phyloP scores from a whole-genome alignment of 1,140 invertebrate genomes.

The Panagrolaimus sp. region DNA sequence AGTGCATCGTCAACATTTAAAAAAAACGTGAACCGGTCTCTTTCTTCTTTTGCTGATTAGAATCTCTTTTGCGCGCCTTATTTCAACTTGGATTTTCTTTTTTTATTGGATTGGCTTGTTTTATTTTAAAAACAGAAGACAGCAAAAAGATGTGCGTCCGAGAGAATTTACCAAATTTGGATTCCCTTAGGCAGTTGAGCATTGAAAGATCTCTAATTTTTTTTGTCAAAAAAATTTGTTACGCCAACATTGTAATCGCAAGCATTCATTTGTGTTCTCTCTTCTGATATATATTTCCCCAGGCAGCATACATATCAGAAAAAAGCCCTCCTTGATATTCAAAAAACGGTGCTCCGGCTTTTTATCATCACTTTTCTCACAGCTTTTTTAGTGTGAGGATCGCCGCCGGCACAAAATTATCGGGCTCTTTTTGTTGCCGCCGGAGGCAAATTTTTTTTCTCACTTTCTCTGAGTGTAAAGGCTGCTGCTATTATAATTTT shows the following conservation, averaged over 20 bases:
- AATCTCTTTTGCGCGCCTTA: background rate
- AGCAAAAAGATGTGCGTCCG: background rate
- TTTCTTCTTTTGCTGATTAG: slow-evolving; percentile 11
- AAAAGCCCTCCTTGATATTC: too few relatives aligned
- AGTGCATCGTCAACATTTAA: background rate
- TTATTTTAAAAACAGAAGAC: background rate
- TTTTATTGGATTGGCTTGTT: slow-evolving; percentile 7
- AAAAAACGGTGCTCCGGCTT: background rate
- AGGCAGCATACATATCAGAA: background rate
- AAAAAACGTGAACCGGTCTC: slow-evolving; percentile 2
- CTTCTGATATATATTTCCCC: background rate
- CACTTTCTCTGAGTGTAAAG: background rate
- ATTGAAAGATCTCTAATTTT: background rate
- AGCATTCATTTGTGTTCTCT: background rate
- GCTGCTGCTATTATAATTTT: too few relatives aligned
- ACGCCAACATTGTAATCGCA: background rate
- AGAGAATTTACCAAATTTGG: background rate
- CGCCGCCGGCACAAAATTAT: background rate
- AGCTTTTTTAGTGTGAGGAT: slow-evolving; percentile 4
- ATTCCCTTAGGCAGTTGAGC: background rate
- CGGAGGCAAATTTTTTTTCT: slow-evolving; percentile 10
- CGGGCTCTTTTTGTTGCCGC: background rate
- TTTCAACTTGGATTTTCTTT: background rate
- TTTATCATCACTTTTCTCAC: background rate
- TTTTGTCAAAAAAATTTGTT: background rate